Base-by-base conservation (phyloP, 2,797 vertebrate genomes). In the Gorsachius magnificus region DNA sequence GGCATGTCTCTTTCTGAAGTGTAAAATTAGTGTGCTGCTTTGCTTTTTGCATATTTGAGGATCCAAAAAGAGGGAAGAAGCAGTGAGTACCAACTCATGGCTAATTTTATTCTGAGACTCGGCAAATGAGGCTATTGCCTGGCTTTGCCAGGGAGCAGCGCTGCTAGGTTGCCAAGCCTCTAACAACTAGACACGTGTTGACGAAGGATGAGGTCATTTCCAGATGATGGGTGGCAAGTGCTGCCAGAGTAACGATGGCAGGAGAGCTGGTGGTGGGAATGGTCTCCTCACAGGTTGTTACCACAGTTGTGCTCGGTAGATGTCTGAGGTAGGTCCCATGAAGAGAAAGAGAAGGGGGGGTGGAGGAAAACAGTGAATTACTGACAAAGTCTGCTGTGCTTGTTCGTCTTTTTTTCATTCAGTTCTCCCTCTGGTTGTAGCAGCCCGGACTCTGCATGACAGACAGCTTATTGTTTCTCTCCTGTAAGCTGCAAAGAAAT, bases 191-290 rank as follows among this genome's bases (percentile, higher is more conserved):
- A 54, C 46, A 24, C 0, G 7, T 45, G 71, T 48, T 82, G 77
- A 38, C 4, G 25, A 63, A 79, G 70, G 88, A 84, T 86, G 88
- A 96, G 74, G 72, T 88, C 84, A 93, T 95, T 94, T 81, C 66
- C 83, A 84, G 77, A 69, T 41, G 66, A 58, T 29, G 72, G 26
- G 29, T 76, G 80, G 29, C 33, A 72, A 65, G 53, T 53, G 64
- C 66, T 7, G 4, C 2, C 3, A 57, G 51, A 66, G 68, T 48
- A 48, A 12, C 0, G 0, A 68, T 74, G 79, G 28, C 36, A 79
- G 80, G 57, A 91, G 33, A 72, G 83, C 61, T 81, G 83, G 26
- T 79, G 70, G 35, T 86, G 86, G 54, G 54, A 90, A 65, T 4
- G 5, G 35, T 91, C 53, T 91, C 57, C 41, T 75, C 57, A 13